A percentile compares a stretch with the other conserved stretches of the same genome.
These are phyloP conservation scores for Turritopsis rubra DNA, from an alignment of 30 jellyfish, hydroid and myxozoan species.

Conservation along the genomic window DNA sequence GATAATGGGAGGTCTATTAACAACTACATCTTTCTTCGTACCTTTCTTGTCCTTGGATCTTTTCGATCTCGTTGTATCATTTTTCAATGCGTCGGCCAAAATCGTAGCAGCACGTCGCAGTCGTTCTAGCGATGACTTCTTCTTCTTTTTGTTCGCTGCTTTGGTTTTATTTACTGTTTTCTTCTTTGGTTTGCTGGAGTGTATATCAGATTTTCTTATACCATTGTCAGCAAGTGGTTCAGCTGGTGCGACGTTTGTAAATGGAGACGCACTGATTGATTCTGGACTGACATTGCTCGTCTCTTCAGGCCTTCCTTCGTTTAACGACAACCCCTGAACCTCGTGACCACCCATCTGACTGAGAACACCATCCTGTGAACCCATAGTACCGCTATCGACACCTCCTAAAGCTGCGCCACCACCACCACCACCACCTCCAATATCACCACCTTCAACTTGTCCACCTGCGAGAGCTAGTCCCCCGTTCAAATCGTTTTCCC, in stretches of 20 bases:
- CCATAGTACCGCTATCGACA: background rate
- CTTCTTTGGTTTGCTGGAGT: conserved; percentile 3
- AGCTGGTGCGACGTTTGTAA: background rate
- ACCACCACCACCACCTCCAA: conserved; percentile 12
- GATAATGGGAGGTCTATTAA: conserved; percentile 90
- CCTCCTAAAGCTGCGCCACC: background rate
- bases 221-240: conserved; percentile 6
- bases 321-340: background rate
- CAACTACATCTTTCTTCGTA: conserved; percentile 87
- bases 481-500: conserved; percentile 20
- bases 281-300: conserved; percentile 14
- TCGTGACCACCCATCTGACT: conserved; percentile 18
- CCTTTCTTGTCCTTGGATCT: conserved; percentile 65
- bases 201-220: conserved; percentile 25
- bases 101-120: conserved; percentile 16
- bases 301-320: conserved; percentile 3
- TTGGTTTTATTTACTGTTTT: background rate
- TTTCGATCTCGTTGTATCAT: conserved; percentile 41
- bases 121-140: background rate
- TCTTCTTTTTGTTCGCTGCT: background rate
- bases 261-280: background rate
- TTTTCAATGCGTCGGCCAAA: conserved; percentile 16
- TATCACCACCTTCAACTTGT: conserved; percentile 25
- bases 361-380: background rate
- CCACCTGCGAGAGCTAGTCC: conserved; percentile 38